Conservation (phyloP, 23 tunicate species). For the Ciona savignyi region DNA sequence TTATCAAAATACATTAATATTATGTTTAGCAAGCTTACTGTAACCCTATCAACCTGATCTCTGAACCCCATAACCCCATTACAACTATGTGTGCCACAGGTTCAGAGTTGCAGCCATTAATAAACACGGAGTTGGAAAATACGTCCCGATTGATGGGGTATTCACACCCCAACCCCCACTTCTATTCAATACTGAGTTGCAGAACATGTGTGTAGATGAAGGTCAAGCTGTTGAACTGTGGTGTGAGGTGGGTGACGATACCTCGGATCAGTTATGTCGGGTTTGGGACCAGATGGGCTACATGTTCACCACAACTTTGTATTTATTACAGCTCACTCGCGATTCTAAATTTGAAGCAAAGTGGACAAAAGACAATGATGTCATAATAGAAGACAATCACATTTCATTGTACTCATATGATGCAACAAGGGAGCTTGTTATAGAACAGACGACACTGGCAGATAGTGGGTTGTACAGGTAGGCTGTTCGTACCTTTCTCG, state of each 20-base stretch:
- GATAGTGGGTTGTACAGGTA: constrained; percentile 38
- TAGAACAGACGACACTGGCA: constrained; percentile 10
- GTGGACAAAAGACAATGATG: constrained; percentile 23
- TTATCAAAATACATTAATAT: too few species aligned
- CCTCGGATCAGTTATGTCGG: too few species aligned
- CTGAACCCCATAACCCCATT: too few species aligned
- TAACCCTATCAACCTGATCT: too few species aligned
- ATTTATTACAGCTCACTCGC: constrained; percentile 16
- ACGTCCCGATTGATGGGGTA: background rate
- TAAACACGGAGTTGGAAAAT: constrained; percentile 14
- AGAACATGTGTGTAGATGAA: constrained; percentile 13
- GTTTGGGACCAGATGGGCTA: too few species aligned
- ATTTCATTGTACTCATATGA: constrained; percentile 21
- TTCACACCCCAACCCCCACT: constrained; percentile 20
- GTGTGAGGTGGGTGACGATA: constrained; percentile 23
- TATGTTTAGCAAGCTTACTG: too few species aligned
- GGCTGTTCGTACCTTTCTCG: too few species aligned
- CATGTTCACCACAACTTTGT: too few species aligned
- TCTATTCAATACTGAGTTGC: constrained; percentile 4
- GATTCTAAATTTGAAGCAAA: background rate
- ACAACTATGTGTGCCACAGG: constrained; percentile 10
- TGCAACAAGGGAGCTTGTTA: constrained; percentile 30
- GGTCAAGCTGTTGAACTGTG: constrained; percentile 29
- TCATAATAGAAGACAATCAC: constrained; percentile 11
- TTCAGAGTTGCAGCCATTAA: constrained; percentile 32